phyloP scores from a whole-genome alignment of 2,888 invertebrate species.

The Auanema sp. region DNA sequence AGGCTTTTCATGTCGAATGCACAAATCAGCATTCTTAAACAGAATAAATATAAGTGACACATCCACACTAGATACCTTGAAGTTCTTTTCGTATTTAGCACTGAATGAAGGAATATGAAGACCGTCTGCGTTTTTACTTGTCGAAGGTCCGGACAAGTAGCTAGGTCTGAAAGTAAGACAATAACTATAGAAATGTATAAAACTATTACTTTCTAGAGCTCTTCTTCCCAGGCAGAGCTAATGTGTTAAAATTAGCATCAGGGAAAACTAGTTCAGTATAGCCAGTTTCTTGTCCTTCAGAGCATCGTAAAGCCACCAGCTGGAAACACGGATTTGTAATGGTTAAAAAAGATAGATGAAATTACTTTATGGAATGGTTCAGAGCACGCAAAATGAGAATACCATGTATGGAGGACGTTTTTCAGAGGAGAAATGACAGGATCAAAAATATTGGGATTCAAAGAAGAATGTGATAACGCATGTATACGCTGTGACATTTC shows the following conservation, averaged over 20 bases:
- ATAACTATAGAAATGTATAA: too few species aligned
- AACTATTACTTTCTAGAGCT: not conserved
- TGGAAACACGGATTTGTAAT: too few species aligned
- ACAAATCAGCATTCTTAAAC: not conserved
- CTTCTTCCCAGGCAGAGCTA: slow-evolving; percentile 13
- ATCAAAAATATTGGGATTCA: slow-evolving; percentile 13
- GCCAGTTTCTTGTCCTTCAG: slow-evolving; percentile 1
- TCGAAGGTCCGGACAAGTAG: slow-evolving; percentile 9
- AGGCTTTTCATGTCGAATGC: slow-evolving; percentile 7
- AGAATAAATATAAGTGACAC: too few species aligned
- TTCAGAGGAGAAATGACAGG: slow-evolving; percentile 11
- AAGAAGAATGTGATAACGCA: not conserved
- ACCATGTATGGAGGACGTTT: slow-evolving; percentile 13
- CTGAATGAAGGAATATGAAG: not conserved
- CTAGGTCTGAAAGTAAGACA: not conserved
- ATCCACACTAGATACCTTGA: not conserved
- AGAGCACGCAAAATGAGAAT: slow-evolving; percentile 15
- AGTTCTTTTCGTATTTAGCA: not conserved
- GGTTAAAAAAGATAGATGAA: not conserved
- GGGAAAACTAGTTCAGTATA: not conserved
- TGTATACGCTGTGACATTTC: slow-evolving; percentile 20
- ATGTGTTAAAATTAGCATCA: not conserved
- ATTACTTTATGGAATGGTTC: slow-evolving; percentile 11
- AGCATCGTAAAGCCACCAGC: not conserved
- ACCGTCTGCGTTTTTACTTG: slow-evolving; percentile 4